These are phyloP conservation scores for Paradisaea rubra DNA, from an alignment of 2,113 vertebrate genomes.

Conservation along the genomic window DNA sequence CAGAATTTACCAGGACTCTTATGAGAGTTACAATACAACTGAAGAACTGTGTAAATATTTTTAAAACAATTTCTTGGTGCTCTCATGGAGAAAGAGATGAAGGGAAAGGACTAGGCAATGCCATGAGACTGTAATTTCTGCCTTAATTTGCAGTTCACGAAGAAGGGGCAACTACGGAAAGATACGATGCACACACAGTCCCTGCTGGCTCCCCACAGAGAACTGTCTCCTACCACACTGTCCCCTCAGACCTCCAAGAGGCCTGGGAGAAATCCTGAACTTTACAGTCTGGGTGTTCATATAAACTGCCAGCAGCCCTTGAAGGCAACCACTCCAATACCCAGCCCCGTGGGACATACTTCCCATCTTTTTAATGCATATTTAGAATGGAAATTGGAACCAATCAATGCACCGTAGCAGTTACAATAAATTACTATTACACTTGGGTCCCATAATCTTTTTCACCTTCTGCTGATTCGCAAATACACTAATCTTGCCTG, in stretches of 20 bases:
- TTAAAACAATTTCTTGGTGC: not conserved
- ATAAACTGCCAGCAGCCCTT: not conserved
- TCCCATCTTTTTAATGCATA: not conserved
- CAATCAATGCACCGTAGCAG: not conserved
- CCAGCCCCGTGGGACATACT: fast-evolving
- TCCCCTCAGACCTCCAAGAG: not conserved
- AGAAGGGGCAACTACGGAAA: not conserved
- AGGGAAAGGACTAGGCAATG: not conserved
- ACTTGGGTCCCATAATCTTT: not conserved
- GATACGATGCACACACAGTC: not conserved
- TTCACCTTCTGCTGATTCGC: not conserved
- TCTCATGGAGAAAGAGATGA: not conserved
- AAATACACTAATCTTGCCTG: not conserved
- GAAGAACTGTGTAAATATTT: not conserved
- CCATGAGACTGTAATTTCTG: not conserved
- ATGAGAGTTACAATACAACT: not conserved
- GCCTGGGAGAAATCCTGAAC: not conserved
- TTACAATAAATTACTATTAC: not conserved
- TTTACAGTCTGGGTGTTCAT: too few relatives aligned
- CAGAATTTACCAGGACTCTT: not conserved
- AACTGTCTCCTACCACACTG: not conserved
- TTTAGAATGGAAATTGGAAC: not conserved
- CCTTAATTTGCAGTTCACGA: not conserved
- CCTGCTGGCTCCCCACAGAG: fast-evolving
- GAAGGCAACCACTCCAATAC: not conserved